A percentile compares a stretch with the other conserved stretches of the same genome.
Evolutionary conservation across 2,888 invertebrate genomes (phyloP).

Genomic region (Fragum fragum): DNA sequence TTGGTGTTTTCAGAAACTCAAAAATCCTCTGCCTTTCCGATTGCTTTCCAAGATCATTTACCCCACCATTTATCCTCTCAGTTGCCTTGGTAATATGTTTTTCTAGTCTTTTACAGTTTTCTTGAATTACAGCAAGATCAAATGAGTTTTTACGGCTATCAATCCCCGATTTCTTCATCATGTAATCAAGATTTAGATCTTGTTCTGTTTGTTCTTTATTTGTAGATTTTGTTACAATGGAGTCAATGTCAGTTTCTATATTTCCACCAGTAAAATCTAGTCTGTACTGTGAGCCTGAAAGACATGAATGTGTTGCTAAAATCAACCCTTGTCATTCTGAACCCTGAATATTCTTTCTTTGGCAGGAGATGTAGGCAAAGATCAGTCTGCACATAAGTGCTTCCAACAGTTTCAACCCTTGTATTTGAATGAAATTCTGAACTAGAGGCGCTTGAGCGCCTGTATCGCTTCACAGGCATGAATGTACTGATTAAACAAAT

Average conservation of each 20-base stretch:
- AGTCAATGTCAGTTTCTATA: conserved; percentile 76
- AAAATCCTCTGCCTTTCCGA: conserved; percentile 63
- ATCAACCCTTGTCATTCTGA: too few relatives aligned
- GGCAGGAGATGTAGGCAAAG: too few relatives aligned
- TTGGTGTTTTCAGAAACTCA: conserved; percentile 73
- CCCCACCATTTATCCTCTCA: conserved; percentile 32
- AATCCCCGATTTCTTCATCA: conserved; percentile 21
- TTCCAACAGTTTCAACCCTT: too few relatives aligned
- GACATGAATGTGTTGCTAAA: too few relatives aligned
- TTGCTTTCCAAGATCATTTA: conserved; percentile 16
- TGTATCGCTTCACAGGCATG: too few relatives aligned
- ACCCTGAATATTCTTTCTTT: too few relatives aligned
- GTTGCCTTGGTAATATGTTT: conserved; percentile 44
- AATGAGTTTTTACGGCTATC: conserved; percentile 56
- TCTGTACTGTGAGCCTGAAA: conserved; percentile 71
- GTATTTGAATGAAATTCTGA: too few relatives aligned
- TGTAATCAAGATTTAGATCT: conserved; percentile 18
- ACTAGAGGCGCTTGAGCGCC: too few relatives aligned
- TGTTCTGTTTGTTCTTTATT: neutral
- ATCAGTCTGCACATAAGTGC: too few relatives aligned
- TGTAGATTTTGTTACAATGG: conserved; percentile 19
- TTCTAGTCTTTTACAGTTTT: conserved; percentile 56
- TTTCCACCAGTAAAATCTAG: conserved; percentile 79
- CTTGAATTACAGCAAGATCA: conserved; percentile 58
- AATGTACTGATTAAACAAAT: too few relatives aligned